These are phyloP conservation scores for Sebastes vulpes DNA, from an alignment of 2,797 vertebrate genomes.

Conservation along the genomic window DNA sequence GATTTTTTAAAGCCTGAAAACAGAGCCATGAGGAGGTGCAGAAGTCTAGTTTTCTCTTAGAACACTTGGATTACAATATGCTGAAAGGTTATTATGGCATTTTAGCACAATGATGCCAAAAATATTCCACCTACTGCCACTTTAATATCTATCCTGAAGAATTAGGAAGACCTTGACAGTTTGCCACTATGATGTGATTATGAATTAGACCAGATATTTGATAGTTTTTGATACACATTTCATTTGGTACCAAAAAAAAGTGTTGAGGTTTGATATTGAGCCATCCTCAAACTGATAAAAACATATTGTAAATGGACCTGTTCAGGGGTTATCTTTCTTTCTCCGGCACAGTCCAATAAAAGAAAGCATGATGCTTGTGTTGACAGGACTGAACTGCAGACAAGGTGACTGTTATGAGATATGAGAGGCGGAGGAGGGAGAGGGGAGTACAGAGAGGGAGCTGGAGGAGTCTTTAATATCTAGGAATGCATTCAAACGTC, in stretches of 20 bases:
- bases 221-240: not conserved
- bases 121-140: too few species aligned
- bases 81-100: too few species aligned
- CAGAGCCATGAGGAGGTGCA: too few species aligned
- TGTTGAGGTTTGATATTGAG: not conserved
- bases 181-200: too few species aligned
- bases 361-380: not conserved
- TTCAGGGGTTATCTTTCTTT: not conserved
- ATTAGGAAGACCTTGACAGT: too few species aligned
- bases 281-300: not conserved
- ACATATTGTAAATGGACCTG: not conserved
- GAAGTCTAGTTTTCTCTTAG: too few species aligned
- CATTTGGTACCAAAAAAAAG: not conserved
- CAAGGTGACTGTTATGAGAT: slow-evolving; percentile 10
- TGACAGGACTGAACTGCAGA: slow-evolving; percentile 16
- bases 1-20: too few species aligned
- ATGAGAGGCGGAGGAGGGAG: not conserved
- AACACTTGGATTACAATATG: too few species aligned
- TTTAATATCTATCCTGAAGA: too few species aligned
- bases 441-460: not conserved
- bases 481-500: slow-evolving; percentile 53
- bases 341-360: not conserved
- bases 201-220: not conserved
- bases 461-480: slow-evolving; percentile 41
- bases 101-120: too few species aligned